Evolutionary conservation across 2,113 vertebrate genomes (phyloP), one percentile per base, ranked within the genome.

Genomic region (Rousettus leschenaultii): DNA sequence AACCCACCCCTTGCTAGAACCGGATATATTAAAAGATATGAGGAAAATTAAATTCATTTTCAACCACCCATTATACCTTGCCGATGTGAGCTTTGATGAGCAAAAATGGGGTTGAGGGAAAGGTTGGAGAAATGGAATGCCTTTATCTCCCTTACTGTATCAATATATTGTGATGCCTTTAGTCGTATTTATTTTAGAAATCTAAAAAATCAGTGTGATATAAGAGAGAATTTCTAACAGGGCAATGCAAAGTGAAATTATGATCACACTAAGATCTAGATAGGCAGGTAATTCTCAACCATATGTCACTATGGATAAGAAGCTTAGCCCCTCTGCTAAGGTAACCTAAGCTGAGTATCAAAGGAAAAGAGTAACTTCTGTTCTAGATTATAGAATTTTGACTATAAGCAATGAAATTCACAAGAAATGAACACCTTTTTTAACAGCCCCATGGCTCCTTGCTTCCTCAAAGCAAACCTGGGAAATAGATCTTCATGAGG

Each of bases 391-490:
- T 75, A 93, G 70, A 91, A 89, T 75, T 91, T 24, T 53, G 28
- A 51, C n/a, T 40, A 10, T 65, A 84, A 57, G 30, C 51, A 55
- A 94, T 43, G 74, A 84, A 96, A 88, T 63, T 94, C 51, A 92
- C 66, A 92, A 91, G 77, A 94, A 95, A 89, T 22, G 35, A 88
- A 66, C 6, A 35, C 33, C 66, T 51, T 86, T 13, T 85, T 66
- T 80, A 89, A 84, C 28, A 85, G 70, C 4, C 6, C 40, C 18
- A 3, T 33, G 51, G 38, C 21, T 94, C 71, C 30, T 68, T 59
- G 21, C 91, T 96, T 96, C 88, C 86, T 95, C 71, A 65, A 82
- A 96, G 86, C 86, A 94, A 15, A 15, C 53, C 90, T 85, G 80
- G 92, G 94, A 95, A 97, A 94, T 24, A 95, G 92, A 94, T 89